Evolutionary conservation across 2,797 vertebrate genomes (phyloP).

Genomic region (Danionella dracula): DNA sequence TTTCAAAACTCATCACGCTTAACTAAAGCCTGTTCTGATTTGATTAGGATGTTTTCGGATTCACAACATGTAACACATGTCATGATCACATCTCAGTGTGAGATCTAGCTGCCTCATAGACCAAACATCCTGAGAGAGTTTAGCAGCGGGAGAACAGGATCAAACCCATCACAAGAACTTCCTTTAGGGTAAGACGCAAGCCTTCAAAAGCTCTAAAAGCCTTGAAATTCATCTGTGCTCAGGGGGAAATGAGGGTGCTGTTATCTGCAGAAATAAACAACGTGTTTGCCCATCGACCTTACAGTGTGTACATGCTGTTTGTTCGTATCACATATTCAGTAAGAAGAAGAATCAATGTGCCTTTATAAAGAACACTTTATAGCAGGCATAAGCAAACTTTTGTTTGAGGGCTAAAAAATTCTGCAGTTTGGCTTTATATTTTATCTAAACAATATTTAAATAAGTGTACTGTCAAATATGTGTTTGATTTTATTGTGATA

Average conservation of each 20-base stretch:
- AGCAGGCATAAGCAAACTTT: too few relatives aligned
- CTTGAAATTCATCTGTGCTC: neutral
- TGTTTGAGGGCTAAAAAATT: too few relatives aligned
- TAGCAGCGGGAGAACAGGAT: neutral
- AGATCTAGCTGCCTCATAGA: constrained; percentile 8
- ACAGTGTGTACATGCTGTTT: neutral
- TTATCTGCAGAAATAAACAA: neutral
- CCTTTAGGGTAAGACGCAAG: neutral
- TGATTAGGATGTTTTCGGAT: constrained; percentile 20
- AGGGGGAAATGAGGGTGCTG: constrained; percentile 1
- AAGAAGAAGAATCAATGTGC: neutral
- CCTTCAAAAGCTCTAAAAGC: constrained; percentile 2
- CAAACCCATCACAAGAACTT: neutral
- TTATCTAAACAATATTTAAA: too few relatives aligned
- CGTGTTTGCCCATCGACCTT: neutral
- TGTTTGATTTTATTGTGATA: too few relatives aligned
- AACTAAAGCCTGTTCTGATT: constrained; percentile 13
- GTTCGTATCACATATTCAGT: neutral
- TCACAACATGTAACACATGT: constrained; percentile 1
- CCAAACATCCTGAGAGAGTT: constrained; percentile 33
- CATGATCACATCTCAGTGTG: neutral
- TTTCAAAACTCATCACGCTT: constrained; percentile 12
- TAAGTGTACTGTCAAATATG: too few relatives aligned
- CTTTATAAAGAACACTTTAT: neutral
- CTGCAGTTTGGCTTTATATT: too few relatives aligned